Percentiles rank a stretch among this genome's conserved stretches.
Evolutionary conservation across 2,797 vertebrate species (phyloP).

Genomic region (Neosalanx taihuensis): DNA sequence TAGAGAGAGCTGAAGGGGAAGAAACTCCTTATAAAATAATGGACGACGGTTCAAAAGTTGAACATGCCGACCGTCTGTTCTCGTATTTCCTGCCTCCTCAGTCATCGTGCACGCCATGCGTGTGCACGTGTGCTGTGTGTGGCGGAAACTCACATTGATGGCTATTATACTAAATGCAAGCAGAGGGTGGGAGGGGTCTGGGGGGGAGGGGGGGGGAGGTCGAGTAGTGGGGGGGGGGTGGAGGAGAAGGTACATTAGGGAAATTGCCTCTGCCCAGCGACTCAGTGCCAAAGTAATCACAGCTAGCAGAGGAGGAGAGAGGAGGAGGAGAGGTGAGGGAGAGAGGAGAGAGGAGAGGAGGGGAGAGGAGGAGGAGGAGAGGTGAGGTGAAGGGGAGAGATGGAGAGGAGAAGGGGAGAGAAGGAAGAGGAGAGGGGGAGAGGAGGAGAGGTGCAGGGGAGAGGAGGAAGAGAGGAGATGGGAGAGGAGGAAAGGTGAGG

Average conservation of each 20-base stretch:
- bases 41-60: slow-evolving; percentile 57
- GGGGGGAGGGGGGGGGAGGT: background rate
- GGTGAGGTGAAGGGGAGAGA: background rate
- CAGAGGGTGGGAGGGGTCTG: background rate
- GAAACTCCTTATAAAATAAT: slow-evolving; percentile 46
- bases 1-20: slow-evolving; percentile 23
- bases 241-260: slow-evolving; percentile 49
- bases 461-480: background rate
- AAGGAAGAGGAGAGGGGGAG: background rate
- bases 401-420: background rate
- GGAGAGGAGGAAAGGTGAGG: background rate
- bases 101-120: slow-evolving; percentile 39
- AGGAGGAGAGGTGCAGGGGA: no score
- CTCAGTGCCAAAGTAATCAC: slow-evolving; percentile 53
- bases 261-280: slow-evolving; percentile 49
- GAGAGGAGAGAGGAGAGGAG: slow-evolving; percentile 6
- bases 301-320: slow-evolving; percentile 27
- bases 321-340: slow-evolving; percentile 5
- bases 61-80: slow-evolving; percentile 38
- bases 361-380: background rate
- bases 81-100: slow-evolving; percentile 53
- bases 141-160: slow-evolving; percentile 48
- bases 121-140: background rate
- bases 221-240: background rate
- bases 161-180: slow-evolving; percentile 48